These are phyloP conservation scores for Dasypus novemcinctus DNA, from an alignment of 2,113 vertebrate genomes.

Conservation along the genomic window DNA sequence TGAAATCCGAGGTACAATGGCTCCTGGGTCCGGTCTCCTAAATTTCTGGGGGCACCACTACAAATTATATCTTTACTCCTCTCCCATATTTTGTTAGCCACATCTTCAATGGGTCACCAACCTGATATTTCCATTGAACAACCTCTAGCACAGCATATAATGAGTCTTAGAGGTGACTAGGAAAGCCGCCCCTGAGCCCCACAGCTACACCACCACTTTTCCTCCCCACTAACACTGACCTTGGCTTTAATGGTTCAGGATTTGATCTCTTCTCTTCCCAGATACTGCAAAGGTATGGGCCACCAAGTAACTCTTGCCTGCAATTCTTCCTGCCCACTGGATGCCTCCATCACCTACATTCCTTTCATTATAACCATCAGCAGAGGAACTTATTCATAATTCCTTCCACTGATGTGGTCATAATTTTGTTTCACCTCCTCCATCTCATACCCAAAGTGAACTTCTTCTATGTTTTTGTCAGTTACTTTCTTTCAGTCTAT, in stretches of 20 bases:
- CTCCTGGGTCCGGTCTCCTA: not conserved
- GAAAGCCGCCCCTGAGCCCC: not conserved
- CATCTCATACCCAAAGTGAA: not conserved
- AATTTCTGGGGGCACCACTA: not conserved
- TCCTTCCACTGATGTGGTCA: not conserved
- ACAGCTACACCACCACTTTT: not conserved
- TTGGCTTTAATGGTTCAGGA: not conserved
- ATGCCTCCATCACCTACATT: not conserved
- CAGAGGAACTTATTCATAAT: not conserved
- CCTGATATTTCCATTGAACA: not conserved
- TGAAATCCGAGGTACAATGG: not conserved
- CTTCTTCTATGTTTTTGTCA: not conserved
- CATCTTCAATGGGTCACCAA: not conserved
- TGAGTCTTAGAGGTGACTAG: not conserved
- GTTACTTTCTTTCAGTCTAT: not conserved
- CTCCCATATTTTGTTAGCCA: not conserved
- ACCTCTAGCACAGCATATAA: not conserved
- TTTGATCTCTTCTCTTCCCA: not conserved
- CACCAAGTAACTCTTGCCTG: not conserved
- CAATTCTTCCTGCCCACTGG: not conserved
- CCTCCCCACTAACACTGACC: not conserved
- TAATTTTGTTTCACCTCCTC: not conserved
- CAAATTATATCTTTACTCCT: not conserved
- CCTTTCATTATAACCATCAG: not conserved
- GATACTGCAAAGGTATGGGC: not conserved